Conservation (phyloP, 2,797 vertebrate species). For the Lithobates pipiens region DNA sequence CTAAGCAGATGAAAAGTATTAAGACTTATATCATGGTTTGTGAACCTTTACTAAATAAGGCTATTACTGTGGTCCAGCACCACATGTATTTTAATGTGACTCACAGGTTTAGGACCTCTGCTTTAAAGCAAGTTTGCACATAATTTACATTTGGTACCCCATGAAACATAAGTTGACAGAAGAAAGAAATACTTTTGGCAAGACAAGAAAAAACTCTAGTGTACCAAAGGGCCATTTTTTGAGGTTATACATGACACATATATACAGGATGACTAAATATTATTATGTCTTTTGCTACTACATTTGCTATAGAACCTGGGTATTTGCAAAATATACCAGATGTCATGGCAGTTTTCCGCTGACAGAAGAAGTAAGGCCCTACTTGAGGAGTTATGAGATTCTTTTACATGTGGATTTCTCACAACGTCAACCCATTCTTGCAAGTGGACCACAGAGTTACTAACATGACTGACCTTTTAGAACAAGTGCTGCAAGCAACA, state of each 20-base stretch:
- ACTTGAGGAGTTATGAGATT: background rate
- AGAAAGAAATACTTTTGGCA: constrained; percentile 21
- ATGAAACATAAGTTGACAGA: constrained; percentile 4
- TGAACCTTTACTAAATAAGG: background rate
- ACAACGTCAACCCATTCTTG: constrained; percentile 5
- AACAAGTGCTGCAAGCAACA: background rate
- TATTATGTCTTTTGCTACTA: constrained; percentile 23
- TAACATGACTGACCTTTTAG: background rate
- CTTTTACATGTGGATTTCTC: background rate
- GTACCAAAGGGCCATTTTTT: constrained; percentile 19
- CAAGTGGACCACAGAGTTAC: constrained; percentile 22
- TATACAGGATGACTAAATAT: constrained; percentile 11
- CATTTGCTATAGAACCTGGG: background rate
- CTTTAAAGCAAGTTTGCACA: background rate
- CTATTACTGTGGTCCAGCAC: background rate
- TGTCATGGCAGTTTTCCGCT: background rate
- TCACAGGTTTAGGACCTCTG: background rate
- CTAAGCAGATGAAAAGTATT: background rate
- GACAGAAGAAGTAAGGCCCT: background rate
- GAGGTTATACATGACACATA: constrained; percentile 18
- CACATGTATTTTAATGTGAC: background rate
- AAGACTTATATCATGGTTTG: background rate
- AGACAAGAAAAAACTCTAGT: background rate
- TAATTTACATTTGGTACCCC: background rate
- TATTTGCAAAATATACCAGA: constrained; percentile 7